A percentile compares a stretch with the other conserved stretches of the same genome.
Conservation (phyloP, 2,113 vertebrate genomes). For the Cynocephalus volans region DNA sequence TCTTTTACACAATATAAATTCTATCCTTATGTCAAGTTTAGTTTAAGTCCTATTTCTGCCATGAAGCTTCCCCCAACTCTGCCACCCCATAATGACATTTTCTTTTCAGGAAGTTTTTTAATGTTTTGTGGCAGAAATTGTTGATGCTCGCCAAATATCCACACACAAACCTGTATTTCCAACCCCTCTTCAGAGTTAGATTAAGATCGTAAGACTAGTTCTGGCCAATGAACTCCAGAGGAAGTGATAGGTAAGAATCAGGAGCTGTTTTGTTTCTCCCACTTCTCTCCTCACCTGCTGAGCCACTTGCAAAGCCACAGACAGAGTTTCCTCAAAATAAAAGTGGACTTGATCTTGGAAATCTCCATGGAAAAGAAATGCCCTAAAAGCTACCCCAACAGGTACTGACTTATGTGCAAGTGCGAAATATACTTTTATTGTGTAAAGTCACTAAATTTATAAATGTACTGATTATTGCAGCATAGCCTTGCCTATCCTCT, state of each 20-base stretch:
- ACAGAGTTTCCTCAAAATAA: neutral
- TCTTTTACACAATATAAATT: constrained; percentile 30
- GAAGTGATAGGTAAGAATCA: neutral
- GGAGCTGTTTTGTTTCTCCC: neutral
- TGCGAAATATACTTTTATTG: neutral
- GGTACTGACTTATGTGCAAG: neutral
- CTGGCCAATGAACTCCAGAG: neutral
- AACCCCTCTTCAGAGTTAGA: neutral
- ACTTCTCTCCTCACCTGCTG: neutral
- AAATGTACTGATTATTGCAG: neutral
- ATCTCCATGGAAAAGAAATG: neutral
- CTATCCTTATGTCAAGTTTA: constrained; percentile 30
- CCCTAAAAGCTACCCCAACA: neutral
- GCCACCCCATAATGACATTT: neutral
- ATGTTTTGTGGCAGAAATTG: neutral
- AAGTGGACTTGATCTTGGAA: neutral
- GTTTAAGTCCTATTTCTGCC: neutral
- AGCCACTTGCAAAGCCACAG: neutral
- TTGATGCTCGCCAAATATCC: neutral
- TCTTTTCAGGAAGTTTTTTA: neutral
- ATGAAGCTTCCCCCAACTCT: neutral
- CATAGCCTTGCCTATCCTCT: neutral
- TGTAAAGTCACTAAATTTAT: neutral
- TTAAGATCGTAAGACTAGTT: neutral
- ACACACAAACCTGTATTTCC: neutral